Evolutionary conservation across 2,113 vertebrate species (phyloP).

Genomic region (Cromileptes altivelis): DNA sequence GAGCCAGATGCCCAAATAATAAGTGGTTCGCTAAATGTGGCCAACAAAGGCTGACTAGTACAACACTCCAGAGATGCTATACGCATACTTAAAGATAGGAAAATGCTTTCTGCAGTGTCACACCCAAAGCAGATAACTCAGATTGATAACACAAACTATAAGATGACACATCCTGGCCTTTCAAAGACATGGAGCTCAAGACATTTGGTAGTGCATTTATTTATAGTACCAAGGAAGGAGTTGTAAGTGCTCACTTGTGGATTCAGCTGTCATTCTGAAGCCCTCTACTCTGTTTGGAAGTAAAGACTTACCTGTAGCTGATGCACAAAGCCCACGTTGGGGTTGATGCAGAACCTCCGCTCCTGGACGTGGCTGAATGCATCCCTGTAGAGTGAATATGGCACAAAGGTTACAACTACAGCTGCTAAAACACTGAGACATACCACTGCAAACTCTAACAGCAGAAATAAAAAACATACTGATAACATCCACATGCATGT

Average conservation of each 20-base stretch:
- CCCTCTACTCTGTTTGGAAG: not conserved
- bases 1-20: not conserved
- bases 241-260: no score
- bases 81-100: not conserved
- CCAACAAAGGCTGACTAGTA: not conserved
- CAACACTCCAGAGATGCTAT: not conserved
- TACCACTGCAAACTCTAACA: not conserved
- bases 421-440: not conserved
- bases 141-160: not conserved
- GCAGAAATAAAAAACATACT: not conserved
- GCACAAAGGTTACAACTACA: not conserved
- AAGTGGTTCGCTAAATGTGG: not conserved
- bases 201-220: not conserved
- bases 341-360: conserved; percentile 99
- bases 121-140: not conserved
- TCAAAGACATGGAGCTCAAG: not conserved
- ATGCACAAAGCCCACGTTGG: conserved; percentile 98
- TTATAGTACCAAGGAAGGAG: not conserved
- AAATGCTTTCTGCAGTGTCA: not conserved
- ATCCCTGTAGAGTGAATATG: conserved; percentile 84
- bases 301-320: conserved; percentile 92
- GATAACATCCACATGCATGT: no score
- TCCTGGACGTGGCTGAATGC: conserved; percentile 99
- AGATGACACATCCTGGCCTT: not conserved
- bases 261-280: not conserved